Conservation (phyloP, 2,797 vertebrate genomes). For the Molossus alvarezi region DNA sequence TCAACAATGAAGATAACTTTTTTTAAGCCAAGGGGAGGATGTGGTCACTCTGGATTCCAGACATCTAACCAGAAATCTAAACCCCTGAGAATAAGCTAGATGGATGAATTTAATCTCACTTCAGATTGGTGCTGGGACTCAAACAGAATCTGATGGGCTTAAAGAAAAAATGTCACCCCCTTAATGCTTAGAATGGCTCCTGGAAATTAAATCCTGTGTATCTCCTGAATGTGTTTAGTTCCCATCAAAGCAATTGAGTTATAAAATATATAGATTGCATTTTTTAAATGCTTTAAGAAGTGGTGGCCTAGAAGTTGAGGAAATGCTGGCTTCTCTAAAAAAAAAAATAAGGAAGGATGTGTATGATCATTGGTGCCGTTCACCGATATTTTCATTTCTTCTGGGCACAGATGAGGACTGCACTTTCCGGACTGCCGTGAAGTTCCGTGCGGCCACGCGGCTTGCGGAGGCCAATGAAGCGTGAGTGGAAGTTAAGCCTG, state of each 20-base stretch:
- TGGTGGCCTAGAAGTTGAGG: neutral
- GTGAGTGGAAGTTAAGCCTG: conserved; percentile 27
- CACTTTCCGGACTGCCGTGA: neutral
- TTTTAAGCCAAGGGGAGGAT: neutral
- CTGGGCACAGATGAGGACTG: neutral
- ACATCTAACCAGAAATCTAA: conserved; percentile 63
- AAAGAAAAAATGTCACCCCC: neutral
- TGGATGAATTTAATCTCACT: conserved; percentile 35
- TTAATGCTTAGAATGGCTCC: conserved; percentile 3
- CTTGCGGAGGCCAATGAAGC: neutral
- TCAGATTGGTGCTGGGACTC: neutral
- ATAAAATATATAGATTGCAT: neutral
- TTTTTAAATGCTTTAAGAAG: neutral
- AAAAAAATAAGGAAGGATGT: neutral
- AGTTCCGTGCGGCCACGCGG: neutral
- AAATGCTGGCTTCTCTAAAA: conserved; percentile 29
- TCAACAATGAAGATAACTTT: too few relatives aligned
- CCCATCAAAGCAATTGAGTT: conserved; percentile 24
- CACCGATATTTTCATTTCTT: neutral
- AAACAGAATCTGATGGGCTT: neutral
- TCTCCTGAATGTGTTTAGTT: conserved; percentile 48
- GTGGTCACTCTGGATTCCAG: neutral
- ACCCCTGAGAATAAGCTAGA: neutral
- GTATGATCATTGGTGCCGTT: neutral
- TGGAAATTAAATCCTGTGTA: conserved; percentile 29